A percentile compares a stretch with the other conserved stretches of the same genome.
phyloP scores from a whole-genome alignment of 2,113 vertebrate species.

The Suncus etruscus region DNA sequence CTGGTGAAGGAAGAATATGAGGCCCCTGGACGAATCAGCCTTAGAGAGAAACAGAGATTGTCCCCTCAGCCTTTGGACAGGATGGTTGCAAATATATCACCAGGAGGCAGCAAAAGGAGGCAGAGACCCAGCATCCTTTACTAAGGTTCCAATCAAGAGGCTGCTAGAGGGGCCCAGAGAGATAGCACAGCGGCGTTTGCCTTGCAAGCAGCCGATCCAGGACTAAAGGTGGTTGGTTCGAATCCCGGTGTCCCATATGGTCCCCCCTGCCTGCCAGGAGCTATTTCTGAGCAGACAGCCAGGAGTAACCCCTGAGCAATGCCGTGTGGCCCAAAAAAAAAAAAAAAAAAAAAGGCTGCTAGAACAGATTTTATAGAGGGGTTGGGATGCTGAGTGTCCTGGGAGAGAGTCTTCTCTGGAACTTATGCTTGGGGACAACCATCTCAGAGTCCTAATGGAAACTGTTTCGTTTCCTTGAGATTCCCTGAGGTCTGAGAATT shows the following conservation, averaged over 20 bases:
- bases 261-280: too few relatives aligned
- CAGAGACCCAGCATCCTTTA: too few relatives aligned
- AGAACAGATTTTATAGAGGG: neutral
- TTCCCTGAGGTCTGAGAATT: neutral
- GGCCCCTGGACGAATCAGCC: neutral
- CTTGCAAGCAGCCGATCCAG: too few relatives aligned
- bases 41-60: neutral
- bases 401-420: neutral
- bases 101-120: neutral
- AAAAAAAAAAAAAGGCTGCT: too few relatives aligned
- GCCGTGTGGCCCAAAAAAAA: too few relatives aligned
- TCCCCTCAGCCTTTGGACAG: neutral
- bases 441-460: neutral
- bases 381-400: neutral
- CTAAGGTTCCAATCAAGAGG: too few relatives aligned
- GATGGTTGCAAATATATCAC: neutral
- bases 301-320: too few relatives aligned
- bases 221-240: too few relatives aligned
- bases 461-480: neutral
- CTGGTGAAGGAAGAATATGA: conserved; percentile 3
- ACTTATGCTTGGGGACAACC: neutral
- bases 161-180: too few relatives aligned
- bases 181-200: too few relatives aligned
- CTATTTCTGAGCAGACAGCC: too few relatives aligned
- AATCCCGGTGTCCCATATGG: too few relatives aligned